Conservation (phyloP, 1,140 invertebrate species). For the Cyphomyrmex costatus region DNA sequence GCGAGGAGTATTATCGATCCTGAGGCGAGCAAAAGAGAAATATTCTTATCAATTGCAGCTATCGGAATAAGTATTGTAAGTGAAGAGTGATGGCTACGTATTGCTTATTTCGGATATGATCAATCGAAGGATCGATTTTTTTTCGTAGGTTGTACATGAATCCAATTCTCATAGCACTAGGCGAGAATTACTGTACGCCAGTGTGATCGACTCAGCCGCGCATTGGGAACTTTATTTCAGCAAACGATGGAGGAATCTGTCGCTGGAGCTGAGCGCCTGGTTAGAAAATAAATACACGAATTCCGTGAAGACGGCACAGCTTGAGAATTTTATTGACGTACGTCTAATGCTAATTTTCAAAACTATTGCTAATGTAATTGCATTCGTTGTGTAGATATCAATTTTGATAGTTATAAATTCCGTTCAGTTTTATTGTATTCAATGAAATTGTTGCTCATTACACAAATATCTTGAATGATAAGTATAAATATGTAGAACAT, state of each 20-base stretch:
- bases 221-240: constrained; percentile 94
- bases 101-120: not conserved
- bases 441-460: not conserved
- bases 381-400: not conserved
- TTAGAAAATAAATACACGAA: constrained; percentile 92
- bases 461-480: not conserved
- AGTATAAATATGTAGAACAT: not conserved
- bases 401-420: not conserved
- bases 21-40: constrained; percentile 90
- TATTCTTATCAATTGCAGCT: constrained; percentile 91
- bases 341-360: not conserved
- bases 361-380: not conserved
- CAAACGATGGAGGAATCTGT: constrained; percentile 92
- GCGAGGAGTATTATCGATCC: constrained; percentile 91
- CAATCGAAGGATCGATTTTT: constrained; percentile 11
- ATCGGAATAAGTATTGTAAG: constrained; percentile 89
- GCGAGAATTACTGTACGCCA: constrained; percentile 90
- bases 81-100: not conserved
- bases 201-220: constrained; percentile 90
- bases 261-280: constrained; percentile 92
- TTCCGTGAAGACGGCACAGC: constrained; percentile 90
- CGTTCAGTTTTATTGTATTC: not conserved
- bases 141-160: constrained; percentile 71
- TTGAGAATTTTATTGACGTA: constrained; percentile 91
- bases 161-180: constrained; percentile 53